Base-by-base conservation (phyloP, 2,797 vertebrate species). In the Eutrigla gurnardus region DNA sequence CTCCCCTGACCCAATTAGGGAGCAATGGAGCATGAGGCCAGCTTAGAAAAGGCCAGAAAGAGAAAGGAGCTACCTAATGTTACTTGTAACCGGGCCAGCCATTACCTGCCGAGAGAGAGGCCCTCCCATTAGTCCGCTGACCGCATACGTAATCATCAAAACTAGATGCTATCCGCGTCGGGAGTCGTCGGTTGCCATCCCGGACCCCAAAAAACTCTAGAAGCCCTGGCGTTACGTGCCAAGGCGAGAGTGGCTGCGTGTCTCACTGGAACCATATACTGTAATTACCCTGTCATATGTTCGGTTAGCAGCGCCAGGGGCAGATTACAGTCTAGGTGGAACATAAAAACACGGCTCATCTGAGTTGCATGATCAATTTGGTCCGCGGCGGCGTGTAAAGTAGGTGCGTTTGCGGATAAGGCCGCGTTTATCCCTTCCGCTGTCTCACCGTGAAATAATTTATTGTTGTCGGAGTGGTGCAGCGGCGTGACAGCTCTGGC, bases 1-100 rank as follows among this genome's bases (percentile, higher is more conserved):
- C 94, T 94, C 94, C 88, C 91, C 89, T 95, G 94, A 94, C 94
- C 93, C 93, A 94, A 93, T 95, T 95, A 95, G 89, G 80, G 88
- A 81, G 87, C 91, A 94, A 78, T 91, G 91, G 87, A 93, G 87
- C 89, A 84, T 91, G 92, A 93, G 87, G 69, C 83, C 87, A 81
- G 82, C 81, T 79, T 78, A 89, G 87, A 88, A 88, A 89, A 88
- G 81, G 83, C 89, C 88, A 81, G 78, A 78, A 79, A 85, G 83
- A 84, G 85, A 88, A 91, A 88, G 80, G 81, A 85, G 83, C 88
- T 61, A 77, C 85, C 81, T 90, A 88, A 89, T 88, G 83, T 74
- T 84, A 79, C 83, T 86, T 84, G 76, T 88, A 88, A 80, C 74
- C 50, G 37, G 81, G 84, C 77, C 55, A 77, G 75, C 86, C 86